phyloP scores from a whole-genome alignment of 2,113 vertebrate species.

The Corythoichthys intestinalis region DNA sequence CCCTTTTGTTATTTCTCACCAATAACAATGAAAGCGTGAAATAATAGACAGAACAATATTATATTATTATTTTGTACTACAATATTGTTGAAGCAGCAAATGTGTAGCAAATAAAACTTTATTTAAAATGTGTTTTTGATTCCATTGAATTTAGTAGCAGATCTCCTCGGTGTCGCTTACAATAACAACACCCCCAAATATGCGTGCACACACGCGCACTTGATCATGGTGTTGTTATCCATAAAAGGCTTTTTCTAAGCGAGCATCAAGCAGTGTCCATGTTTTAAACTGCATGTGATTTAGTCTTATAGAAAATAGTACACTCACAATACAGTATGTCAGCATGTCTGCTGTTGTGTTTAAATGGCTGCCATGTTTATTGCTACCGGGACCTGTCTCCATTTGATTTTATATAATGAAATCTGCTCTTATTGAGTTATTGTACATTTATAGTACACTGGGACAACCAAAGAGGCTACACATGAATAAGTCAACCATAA shows the following conservation, averaged over 20 bases:
- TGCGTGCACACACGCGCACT: background rate
- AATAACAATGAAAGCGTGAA: too few species aligned
- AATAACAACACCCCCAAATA: background rate
- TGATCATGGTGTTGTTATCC: background rate
- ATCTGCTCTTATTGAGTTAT: background rate
- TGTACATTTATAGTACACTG: background rate
- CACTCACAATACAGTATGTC: background rate
- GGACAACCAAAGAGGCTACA: background rate
- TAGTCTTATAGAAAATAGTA: slow-evolving; percentile 3
- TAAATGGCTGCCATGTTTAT: slow-evolving; percentile 24
- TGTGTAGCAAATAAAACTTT: background rate
- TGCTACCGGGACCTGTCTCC: slow-evolving; percentile 34
- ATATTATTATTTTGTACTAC: too few species aligned
- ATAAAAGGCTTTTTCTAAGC: background rate
- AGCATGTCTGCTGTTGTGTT: slow-evolving; percentile 36
- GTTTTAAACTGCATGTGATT: background rate
- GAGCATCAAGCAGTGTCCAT: background rate
- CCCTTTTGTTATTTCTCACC: background rate
- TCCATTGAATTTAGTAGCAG: background rate
- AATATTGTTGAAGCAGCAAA: too few species aligned
- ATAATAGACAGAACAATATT: too few species aligned
- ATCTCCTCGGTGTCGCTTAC: background rate
- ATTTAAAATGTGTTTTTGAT: background rate
- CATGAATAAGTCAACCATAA: background rate
- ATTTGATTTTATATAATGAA: slow-evolving; percentile 12